These are phyloP conservation scores for Buceros bicornis DNA, from an alignment of 2,797 vertebrate genomes.

Conservation along the genomic window DNA sequence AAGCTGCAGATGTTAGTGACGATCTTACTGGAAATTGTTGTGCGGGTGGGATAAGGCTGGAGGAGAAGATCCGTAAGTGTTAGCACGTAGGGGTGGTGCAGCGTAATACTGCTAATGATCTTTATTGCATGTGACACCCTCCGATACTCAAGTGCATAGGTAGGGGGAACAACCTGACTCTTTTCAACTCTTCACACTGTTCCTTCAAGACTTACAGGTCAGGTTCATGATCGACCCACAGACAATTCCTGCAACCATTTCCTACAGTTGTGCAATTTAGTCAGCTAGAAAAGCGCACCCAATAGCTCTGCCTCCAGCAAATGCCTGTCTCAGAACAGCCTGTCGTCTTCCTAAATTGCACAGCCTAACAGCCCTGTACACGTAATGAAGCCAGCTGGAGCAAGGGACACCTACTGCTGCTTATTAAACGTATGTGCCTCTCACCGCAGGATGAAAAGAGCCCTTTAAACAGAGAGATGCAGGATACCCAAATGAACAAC, in stretches of 20 bases:
- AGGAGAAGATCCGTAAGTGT: not conserved
- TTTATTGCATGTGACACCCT: not conserved
- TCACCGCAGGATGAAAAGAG: not conserved
- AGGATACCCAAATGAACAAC: conserved; percentile 18
- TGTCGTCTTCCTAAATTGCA: not conserved
- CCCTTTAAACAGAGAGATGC: conserved; percentile 40
- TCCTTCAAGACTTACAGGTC: not conserved
- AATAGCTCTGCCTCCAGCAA: not conserved
- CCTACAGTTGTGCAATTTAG: not conserved
- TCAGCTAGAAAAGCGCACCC: not conserved
- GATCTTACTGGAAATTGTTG: not conserved
- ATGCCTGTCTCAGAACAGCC: not conserved
- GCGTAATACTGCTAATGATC: not conserved
- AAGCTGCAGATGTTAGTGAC: not conserved
- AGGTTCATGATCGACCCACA: not conserved
- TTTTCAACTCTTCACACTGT: not conserved
- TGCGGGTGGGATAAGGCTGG: not conserved
- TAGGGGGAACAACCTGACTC: not conserved
- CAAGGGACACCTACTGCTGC: not conserved
- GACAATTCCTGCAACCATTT: not conserved
- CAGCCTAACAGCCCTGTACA: not conserved
- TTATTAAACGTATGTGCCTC: conserved; percentile 36
- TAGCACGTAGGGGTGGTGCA: not conserved
- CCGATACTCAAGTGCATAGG: not conserved
- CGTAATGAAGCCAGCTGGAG: conserved; percentile 30